These are phyloP conservation scores for Ctena decussata DNA, from an alignment of 2,888 invertebrate genomes.

Conservation along the genomic window DNA sequence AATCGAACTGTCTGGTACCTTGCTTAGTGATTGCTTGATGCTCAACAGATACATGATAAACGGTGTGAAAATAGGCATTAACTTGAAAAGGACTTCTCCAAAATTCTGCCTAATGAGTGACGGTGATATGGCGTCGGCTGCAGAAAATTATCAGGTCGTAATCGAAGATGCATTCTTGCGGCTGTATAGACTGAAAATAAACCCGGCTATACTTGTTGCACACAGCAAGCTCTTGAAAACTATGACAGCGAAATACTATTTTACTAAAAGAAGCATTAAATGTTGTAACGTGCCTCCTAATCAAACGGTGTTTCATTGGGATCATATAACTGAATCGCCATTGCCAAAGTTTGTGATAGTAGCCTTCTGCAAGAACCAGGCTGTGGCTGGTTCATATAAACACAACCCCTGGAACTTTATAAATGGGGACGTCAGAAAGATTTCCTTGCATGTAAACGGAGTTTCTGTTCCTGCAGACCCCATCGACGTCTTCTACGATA, in stretches of 20 bases:
- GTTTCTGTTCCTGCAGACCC: not conserved
- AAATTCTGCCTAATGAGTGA: constrained; percentile 21
- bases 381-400: not conserved
- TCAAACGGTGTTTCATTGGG: constrained; percentile 24
- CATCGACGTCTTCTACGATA: not conserved
- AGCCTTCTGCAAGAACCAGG: constrained; percentile 7
- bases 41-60: constrained; percentile 24
- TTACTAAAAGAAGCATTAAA: constrained; percentile 3
- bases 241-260: constrained; percentile 17
- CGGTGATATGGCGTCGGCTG: not conserved
- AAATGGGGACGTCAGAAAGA: not conserved
- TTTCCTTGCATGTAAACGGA: not conserved
- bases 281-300: constrained; percentile 2
- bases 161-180: constrained; percentile 26
- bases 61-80: not conserved
- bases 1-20: constrained; percentile 9
- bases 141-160: constrained; percentile 15
- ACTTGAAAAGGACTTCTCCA: not conserved
- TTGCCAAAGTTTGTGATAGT: constrained; percentile 21
- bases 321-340: constrained; percentile 11
- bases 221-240: constrained; percentile 18
- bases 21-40: constrained; percentile 16
- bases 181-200: constrained; percentile 6
- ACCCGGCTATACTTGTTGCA: constrained; percentile 20
- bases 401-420: not conserved